These are phyloP conservation scores for Conomelus anceps DNA, from an alignment of 2,888 invertebrate species.

Conservation along the genomic window DNA sequence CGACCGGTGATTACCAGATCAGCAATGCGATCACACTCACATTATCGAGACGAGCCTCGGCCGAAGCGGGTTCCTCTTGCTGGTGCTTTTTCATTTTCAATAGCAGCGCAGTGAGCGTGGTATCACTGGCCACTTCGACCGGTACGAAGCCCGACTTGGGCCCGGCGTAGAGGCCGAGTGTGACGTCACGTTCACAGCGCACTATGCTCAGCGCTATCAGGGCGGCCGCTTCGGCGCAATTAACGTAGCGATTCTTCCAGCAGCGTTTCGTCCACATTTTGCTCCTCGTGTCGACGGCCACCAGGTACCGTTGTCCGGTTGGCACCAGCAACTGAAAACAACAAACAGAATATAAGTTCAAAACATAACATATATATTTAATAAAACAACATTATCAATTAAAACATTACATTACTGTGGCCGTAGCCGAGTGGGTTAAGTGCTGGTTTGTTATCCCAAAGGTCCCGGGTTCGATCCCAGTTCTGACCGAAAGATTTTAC, in stretches of 20 bases:
- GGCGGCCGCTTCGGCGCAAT: background rate
- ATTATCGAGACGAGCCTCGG: no score
- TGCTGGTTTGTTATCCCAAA: no score
- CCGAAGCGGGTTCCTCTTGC: no score
- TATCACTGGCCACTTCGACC: background rate
- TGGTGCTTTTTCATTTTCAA: background rate
- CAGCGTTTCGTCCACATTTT: background rate
- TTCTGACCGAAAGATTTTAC: no score
- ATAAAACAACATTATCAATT: no score
- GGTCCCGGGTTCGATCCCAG: no score
- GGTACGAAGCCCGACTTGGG: background rate
- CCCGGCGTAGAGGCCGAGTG: background rate
- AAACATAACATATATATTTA: no score
- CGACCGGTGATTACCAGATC: no score
- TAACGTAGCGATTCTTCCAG: background rate
- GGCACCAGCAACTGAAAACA: background rate
- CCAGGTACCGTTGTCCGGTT: background rate
- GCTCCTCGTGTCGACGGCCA: background rate
- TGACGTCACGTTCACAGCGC: background rate
- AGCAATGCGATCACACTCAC: no score
- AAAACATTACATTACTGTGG: no score
- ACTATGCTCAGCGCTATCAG: background rate
- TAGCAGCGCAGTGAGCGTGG: background rate
- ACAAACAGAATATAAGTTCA: no score
- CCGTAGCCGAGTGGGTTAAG: no score